These are phyloP conservation scores for Andinoacara biseriatus DNA, from an alignment of 2,113 vertebrate species.

Conservation along the genomic window DNA sequence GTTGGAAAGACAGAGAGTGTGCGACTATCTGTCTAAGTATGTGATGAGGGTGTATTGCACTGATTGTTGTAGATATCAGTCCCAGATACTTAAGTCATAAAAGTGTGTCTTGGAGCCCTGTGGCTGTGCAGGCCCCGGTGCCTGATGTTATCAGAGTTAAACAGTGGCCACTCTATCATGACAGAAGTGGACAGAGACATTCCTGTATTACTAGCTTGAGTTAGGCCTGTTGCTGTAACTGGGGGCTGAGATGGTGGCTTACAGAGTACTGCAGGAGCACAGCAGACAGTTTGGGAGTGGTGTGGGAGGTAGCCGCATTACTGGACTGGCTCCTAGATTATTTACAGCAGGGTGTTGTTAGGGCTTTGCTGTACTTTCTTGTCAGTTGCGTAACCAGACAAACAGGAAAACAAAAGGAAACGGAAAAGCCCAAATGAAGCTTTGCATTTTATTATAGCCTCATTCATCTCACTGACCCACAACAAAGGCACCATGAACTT, in stretches of 20 bases:
- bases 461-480: slow-evolving; percentile 10
- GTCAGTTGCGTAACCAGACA: slow-evolving; percentile 9
- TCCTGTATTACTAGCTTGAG: slow-evolving; percentile 65
- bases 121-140: slow-evolving; percentile 73
- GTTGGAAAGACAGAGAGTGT: slow-evolving; percentile 23
- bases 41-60: slow-evolving; percentile 65
- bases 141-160: slow-evolving; percentile 81
- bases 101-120: slow-evolving; percentile 73
- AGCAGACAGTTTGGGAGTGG: slow-evolving; percentile 40
- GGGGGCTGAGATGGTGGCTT: slow-evolving; percentile 1
- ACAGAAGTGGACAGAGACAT: slow-evolving; percentile 72
- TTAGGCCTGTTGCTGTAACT: slow-evolving; percentile 26
- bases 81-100: slow-evolving; percentile 77
- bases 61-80: slow-evolving; percentile 76
- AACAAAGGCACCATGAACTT: background rate
- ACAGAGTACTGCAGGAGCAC: background rate
- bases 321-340: slow-evolving; percentile 41
- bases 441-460: slow-evolving; percentile 11
- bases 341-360: slow-evolving; percentile 54
- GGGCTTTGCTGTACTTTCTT: slow-evolving; percentile 21
- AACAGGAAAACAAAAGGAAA: slow-evolving; percentile 27
- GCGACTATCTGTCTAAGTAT: slow-evolving; percentile 60
- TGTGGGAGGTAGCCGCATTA: slow-evolving; percentile 35
- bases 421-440: slow-evolving; percentile 2
- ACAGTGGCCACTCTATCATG: slow-evolving; percentile 71